These are phyloP conservation scores for Eurystomus glaucurus DNA, from an alignment of 2,797 vertebrate genomes.

Conservation along the genomic window DNA sequence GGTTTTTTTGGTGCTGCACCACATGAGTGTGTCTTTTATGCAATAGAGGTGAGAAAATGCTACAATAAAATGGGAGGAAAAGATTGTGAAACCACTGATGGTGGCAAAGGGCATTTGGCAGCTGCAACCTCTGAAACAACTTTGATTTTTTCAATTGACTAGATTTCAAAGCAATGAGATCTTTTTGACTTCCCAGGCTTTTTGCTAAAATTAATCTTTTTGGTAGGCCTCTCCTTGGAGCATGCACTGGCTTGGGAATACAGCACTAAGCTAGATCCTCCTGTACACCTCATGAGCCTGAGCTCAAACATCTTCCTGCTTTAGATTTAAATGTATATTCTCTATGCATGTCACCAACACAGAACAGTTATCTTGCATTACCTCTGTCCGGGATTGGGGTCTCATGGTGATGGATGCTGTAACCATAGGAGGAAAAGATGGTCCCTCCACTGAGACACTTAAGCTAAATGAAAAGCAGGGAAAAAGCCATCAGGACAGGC, in stretches of 20 bases:
- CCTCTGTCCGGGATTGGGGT: background rate
- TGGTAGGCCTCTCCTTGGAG: background rate
- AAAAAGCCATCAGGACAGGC: background rate
- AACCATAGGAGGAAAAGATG: background rate
- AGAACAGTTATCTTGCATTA: background rate
- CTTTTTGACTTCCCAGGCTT: background rate
- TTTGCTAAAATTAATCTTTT: background rate
- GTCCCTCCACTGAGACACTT: background rate
- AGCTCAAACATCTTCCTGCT: background rate
- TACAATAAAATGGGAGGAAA: background rate
- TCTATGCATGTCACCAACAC: fast-evolving
- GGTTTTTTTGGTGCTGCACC: background rate
- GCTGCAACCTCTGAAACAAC: background rate
- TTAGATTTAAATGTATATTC: background rate
- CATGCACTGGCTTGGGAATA: background rate
- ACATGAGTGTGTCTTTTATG: background rate
- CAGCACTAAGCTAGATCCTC: background rate
- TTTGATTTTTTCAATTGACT: background rate
- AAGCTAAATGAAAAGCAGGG: background rate
- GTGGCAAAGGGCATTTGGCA: constrained; percentile 9
- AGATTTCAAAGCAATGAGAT: background rate
- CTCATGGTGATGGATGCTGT: background rate
- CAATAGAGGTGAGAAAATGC: background rate
- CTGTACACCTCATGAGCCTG: background rate
- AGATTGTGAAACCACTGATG: background rate